Conservation (phyloP, 2,888 invertebrate genomes). For the Tholera decimalis region DNA sequence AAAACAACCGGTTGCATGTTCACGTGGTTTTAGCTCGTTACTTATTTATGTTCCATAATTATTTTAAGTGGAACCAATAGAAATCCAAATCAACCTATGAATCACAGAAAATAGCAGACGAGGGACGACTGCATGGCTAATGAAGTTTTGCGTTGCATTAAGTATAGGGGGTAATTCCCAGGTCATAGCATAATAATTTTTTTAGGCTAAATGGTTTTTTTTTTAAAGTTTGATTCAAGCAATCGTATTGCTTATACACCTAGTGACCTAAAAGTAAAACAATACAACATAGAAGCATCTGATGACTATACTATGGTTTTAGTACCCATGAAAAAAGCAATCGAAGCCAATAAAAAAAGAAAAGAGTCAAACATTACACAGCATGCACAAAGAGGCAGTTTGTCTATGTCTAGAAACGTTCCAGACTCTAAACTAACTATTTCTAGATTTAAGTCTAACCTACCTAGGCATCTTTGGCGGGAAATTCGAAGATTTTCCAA, state of each 20-base stretch:
- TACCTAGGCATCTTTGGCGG: conserved; percentile 36
- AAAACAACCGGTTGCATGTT: conserved; percentile 20
- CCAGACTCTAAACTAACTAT: conserved; percentile 40
- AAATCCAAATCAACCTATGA: not conserved
- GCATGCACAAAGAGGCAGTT: conserved; percentile 38
- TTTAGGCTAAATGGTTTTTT: conserved; percentile 1
- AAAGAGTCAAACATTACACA: conserved; percentile 22
- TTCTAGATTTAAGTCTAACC: conserved; percentile 44
- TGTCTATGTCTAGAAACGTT: conserved; percentile 47
- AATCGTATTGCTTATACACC: no score
- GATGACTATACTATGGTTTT: no score
- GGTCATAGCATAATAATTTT: conserved; percentile 1
- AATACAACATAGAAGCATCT: no score
- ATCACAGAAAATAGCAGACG: not conserved
- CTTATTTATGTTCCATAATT: not conserved
- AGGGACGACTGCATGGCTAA: not conserved
- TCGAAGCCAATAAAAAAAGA: conserved; percentile 11
- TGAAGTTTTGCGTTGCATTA: conserved; percentile 21
- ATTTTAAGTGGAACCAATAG: not conserved
- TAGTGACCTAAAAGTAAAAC: no score
- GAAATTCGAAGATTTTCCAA: conserved; percentile 60
- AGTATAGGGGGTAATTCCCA: conserved; percentile 1
- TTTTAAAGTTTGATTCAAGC: not conserved
- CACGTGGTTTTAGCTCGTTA: not conserved
- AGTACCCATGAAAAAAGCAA: no score